Base-by-base conservation (phyloP, 2,113 vertebrate species). In the Catharus bicknelli region DNA sequence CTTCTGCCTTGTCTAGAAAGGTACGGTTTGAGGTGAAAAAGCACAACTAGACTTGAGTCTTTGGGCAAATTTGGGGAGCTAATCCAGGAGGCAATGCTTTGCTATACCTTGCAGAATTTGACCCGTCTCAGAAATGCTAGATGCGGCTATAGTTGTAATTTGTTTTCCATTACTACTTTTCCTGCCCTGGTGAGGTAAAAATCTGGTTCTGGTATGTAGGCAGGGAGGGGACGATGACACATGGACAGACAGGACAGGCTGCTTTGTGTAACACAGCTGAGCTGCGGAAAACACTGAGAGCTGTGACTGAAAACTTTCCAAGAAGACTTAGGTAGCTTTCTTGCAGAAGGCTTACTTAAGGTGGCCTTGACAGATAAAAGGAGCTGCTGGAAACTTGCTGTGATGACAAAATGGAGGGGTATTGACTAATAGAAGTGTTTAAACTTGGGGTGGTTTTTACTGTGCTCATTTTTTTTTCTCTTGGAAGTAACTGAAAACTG, bases 331-430 rank as follows among this genome's bases (percentile, higher is more conserved):
- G 62, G 86, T 51, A 40, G 55, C 43, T 27, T 68, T 80, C 42
- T 77, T 75, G n/a, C 68, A n/a, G 80, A 13, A n/a, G 17, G 16
- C 36, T 88, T 48, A 10, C 34, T 92, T 62, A 54, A 86, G 66
- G 91, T 95, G 58, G 90, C 87, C 87, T 92, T 94, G 90, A n/a
- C 22, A 92, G 93, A 84, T 92, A 89, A 84, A 78, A 86, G 51
- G 73, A 63, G 9, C 57, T 86, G 40, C 53, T 95, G 89, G 67
- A 78, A 82, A 34, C n/a, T 84, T 82, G 87, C 51, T 87, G 69
- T 47, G 36, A n/a, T 92, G 74, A 36, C 81, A 92, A 40, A 67
- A 82, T 78, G 81, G 84, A 63, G 68, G 64, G 34, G 13, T 73
- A 63, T 53, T 86, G 64, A 74, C 95, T 85, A 76, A 78, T 3